Base-by-base conservation (phyloP, 2,797 vertebrate species). In the Phrynocephalus vlangalii region DNA sequence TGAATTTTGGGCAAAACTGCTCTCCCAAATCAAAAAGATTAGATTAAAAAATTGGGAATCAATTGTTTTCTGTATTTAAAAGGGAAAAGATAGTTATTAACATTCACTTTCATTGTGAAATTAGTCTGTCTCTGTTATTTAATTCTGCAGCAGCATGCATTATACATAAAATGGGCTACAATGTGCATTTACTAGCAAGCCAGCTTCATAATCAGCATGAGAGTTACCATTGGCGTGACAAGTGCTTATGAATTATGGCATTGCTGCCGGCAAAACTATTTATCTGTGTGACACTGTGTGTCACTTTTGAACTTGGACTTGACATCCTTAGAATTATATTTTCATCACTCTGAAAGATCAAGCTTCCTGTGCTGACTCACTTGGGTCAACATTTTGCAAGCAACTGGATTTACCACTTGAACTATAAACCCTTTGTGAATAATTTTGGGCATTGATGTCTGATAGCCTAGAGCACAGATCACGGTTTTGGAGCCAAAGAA, bases 341-440 rank as follows among this genome's bases (percentile, higher is more conserved):
- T 97, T 96, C 96, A 96, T 97, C 97, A 97, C 91, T 96, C 91
- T 95, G 96, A 96, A 96, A 96, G 96, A 97, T 97, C 96, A 97
- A 96, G 93, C 95, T 96, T 95, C 93, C 96, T 93, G 90, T 94
- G 91, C 93, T 94, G 95, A 96, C 95, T 97, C 96, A 96, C 96
- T 96, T 96, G 95, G 96, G 96, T 97, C 97, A 97, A 97, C 96
- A 96, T 96, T 97, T 97, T 96, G 95, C 95, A 97, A 97, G 97
- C 94, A 87, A 94, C 94, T 96, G 93, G 94, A 96, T 97, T 97
- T 97, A 96, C 95, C 95, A 96, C 95, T 97, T 97, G 96, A 97
- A 97, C 96, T 88, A 93, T 95, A 96, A 96, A 95, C 92, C 93
- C 95, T 95, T 96, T 96, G 96, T 96, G 96, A 97, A 97, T 97